A percentile compares a stretch with the other conserved stretches of the same genome.
These are phyloP conservation scores for Sarcophaga peregrina DNA, from an alignment of 1,140 invertebrate species.

Conservation along the genomic window DNA sequence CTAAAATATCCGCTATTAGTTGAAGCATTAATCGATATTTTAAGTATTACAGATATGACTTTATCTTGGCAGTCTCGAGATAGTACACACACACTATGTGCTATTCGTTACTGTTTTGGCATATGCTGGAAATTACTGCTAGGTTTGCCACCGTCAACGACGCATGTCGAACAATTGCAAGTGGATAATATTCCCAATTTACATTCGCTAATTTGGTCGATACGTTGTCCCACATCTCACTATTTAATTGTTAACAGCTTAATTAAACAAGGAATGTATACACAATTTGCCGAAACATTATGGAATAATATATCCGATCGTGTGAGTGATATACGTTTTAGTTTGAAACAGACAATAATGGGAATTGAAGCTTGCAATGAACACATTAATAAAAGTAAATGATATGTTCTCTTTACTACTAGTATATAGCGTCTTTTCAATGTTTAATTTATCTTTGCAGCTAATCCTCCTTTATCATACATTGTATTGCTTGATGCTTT, in stretches of 20 bases:
- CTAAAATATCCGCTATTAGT: conserved; percentile 89
- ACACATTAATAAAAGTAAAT: conserved; percentile 55
- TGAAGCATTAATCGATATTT: conserved; percentile 84
- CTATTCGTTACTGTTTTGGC: conserved; percentile 90
- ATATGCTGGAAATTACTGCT: conserved; percentile 73
- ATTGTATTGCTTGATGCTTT: conserved; percentile 60
- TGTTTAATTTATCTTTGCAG: conserved; percentile 45
- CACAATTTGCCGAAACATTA: conserved; percentile 61
- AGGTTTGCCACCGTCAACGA: conserved; percentile 87
- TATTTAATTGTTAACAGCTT: conserved; percentile 64
- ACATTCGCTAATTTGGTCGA: conserved; percentile 70
- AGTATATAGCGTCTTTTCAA: too few relatives aligned
- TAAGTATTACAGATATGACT: conserved; percentile 77
- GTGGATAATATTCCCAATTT: conserved; percentile 67
- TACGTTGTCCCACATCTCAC: conserved; percentile 59
- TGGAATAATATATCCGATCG: conserved; percentile 62
- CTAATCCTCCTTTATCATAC: conserved; percentile 58
- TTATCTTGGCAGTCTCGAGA: conserved; percentile 68
- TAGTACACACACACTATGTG: conserved; percentile 78
- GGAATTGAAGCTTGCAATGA: conserved; percentile 62
- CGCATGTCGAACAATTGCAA: conserved; percentile 84
- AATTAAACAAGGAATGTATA: conserved; percentile 66
- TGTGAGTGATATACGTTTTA: conserved; percentile 59
- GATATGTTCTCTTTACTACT: too few relatives aligned
- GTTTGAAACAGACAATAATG: conserved; percentile 58